phyloP scores from a whole-genome alignment of 2,888 invertebrate species.

The Volucella inanis region DNA sequence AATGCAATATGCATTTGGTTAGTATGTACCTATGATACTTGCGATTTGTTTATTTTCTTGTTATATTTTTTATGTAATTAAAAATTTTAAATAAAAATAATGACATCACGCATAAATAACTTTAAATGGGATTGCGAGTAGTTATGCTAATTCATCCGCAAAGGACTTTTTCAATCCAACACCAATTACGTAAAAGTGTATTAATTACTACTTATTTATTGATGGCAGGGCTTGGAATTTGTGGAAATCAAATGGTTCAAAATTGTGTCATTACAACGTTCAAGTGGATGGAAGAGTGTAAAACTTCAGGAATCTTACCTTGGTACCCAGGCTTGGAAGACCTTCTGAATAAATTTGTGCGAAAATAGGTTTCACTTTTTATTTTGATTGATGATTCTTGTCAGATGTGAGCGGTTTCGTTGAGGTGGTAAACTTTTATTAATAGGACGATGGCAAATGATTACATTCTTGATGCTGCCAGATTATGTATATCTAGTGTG shows the following conservation, averaged over 20 bases:
- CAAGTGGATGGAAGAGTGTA: constrained; percentile 32
- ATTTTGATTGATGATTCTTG: constrained; percentile 82
- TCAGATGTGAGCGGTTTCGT: constrained; percentile 55
- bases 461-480: constrained; percentile 48
- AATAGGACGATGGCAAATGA: constrained; percentile 70
- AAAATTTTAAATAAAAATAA: not conserved
- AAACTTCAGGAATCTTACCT: constrained; percentile 25
- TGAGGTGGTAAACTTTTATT: constrained; percentile 70
- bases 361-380: constrained; percentile 81
- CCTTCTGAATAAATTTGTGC: constrained; percentile 82
- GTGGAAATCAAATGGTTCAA: constrained; percentile 34
- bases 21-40: constrained; percentile 8
- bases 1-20: constrained; percentile 34
- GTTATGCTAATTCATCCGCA: not conserved
- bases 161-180: not conserved
- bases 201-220: constrained; percentile 53
- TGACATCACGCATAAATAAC: not conserved
- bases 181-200: constrained; percentile 48
- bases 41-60: not conserved
- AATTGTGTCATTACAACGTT: constrained; percentile 57
- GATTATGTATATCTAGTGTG: constrained; percentile 44
- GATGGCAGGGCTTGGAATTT: constrained; percentile 37
- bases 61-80: not conserved
- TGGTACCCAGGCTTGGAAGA: constrained; percentile 36
- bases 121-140: not conserved